These are phyloP conservation scores for Myxocyprinus asiaticus DNA, from an alignment of 2,113 vertebrate species.

Conservation along the genomic window DNA sequence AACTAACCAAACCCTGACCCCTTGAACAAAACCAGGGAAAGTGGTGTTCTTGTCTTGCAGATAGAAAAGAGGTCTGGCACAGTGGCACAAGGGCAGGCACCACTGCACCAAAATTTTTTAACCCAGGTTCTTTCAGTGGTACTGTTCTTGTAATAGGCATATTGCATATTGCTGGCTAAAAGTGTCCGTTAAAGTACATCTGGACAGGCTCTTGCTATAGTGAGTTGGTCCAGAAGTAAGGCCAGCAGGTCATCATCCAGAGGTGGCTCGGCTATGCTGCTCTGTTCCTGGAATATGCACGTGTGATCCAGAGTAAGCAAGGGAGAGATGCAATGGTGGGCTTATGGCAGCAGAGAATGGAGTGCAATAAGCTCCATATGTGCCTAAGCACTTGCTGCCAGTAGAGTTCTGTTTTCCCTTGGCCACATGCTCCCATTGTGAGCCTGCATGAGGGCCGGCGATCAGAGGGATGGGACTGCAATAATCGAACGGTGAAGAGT, in stretches of 20 bases:
- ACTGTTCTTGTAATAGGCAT: no score
- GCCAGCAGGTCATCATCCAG: slow-evolving; percentile 24
- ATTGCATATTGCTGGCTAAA: background rate
- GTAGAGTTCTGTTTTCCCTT: slow-evolving; percentile 1
- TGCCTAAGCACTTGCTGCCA: background rate
- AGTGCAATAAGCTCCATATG: slow-evolving; percentile 27
- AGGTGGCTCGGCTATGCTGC: background rate
- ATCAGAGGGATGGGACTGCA: background rate
- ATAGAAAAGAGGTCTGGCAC: no score
- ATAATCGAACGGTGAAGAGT: background rate
- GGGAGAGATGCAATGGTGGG: slow-evolving; percentile 9
- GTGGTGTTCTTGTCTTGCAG: no score
- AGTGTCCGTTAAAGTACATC: background rate
- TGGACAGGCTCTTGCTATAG: background rate
- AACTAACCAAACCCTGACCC: no score
- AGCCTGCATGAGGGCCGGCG: background rate
- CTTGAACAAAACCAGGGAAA: no score
- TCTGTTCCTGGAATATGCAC: slow-evolving; percentile 13
- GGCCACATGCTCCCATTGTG: background rate
- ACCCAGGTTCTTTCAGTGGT: no score
- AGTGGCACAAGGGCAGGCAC: no score
- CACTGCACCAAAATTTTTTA: no score
- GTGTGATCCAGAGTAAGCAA: slow-evolving; percentile 9
- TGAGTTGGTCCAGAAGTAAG: slow-evolving; percentile 6
- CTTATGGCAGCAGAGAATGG: slow-evolving; percentile 2